A percentile compares a stretch with the other conserved stretches of the same genome.
phyloP scores from a whole-genome alignment of 2,888 invertebrate genomes.

The Drosophila histrio region DNA sequence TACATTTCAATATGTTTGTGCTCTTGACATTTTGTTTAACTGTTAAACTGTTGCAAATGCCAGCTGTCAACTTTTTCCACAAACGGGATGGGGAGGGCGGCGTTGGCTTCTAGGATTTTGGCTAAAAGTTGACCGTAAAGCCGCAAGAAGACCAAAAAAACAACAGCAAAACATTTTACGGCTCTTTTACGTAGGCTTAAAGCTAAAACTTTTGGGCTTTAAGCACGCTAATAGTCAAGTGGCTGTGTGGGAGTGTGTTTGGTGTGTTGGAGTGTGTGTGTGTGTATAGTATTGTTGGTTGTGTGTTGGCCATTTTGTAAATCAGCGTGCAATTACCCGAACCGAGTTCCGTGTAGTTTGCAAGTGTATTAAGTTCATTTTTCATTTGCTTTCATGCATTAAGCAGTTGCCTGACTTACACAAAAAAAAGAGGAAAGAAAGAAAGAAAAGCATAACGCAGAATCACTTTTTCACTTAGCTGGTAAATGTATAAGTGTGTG shows the following conservation, averaged over 20 bases:
- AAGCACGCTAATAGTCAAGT: conserved; percentile 53
- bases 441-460: conserved; percentile 57
- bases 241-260: not conserved
- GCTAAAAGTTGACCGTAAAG: conserved; percentile 38
- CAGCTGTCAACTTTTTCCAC: conserved; percentile 70
- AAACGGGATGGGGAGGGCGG: not conserved
- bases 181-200: conserved; percentile 53
- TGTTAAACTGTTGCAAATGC: conserved; percentile 72
- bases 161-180: conserved; percentile 49
- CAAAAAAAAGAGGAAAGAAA: conserved; percentile 2
- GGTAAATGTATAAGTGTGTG: conserved; percentile 35
- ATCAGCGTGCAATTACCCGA: conserved; percentile 76
- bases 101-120: not conserved
- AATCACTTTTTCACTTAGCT: conserved; percentile 79
- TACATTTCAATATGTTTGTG: conserved; percentile 75
- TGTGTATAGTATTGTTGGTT: conserved; percentile 9
- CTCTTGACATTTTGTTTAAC: conserved; percentile 71
- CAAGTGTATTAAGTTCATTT: conserved; percentile 78
- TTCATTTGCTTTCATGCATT: conserved; percentile 74
- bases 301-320: conserved; percentile 65
- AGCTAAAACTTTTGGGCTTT: conserved; percentile 46
- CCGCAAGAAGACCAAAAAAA: conserved; percentile 42
- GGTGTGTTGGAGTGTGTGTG: not conserved
- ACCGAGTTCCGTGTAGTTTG: conserved; percentile 55
- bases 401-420: conserved; percentile 54